Conservation (phyloP, 1,140 invertebrate genomes). For the Pollicipes pollicipes region DNA sequence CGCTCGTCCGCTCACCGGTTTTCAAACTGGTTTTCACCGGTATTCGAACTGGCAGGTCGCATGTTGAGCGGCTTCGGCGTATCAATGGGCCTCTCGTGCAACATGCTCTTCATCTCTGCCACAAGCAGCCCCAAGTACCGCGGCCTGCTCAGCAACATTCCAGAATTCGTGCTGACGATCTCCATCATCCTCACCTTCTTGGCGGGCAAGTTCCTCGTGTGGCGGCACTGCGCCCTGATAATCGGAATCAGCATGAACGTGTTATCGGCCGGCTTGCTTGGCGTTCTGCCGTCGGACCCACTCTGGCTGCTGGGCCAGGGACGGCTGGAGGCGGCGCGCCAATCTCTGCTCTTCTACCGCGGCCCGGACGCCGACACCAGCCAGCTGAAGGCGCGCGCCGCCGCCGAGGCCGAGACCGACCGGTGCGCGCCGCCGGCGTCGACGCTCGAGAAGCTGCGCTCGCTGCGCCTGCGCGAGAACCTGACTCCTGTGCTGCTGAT, state of each 20-base stretch:
- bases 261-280: conserved; percentile 11
- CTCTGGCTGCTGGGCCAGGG: conserved; percentile 18
- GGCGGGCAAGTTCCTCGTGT: conserved; percentile 14
- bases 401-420: no score
- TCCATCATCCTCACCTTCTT: conserved; percentile 15
- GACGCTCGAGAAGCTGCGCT: conserved; percentile 1
- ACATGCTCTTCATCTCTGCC: not conserved
- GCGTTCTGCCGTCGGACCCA: conserved; percentile 11
- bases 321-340: conserved; percentile 16
- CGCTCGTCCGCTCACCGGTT: no score
- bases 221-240: conserved; percentile 16
- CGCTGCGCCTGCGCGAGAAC: conserved; percentile 10
- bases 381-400: conserved; percentile 4
- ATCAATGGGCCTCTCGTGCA: not conserved
- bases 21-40: no score
- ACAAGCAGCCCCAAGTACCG: conserved; percentile 2
- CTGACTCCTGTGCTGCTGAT: conserved; percentile 14
- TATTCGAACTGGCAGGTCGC: no score
- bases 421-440: not conserved
- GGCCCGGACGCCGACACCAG: conserved; percentile 16
- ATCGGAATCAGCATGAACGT: conserved; percentile 17
- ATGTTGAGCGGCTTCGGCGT: not conserved
- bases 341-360: conserved; percentile 16
- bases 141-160: conserved; percentile 14
- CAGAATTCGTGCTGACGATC: conserved; percentile 15